These are phyloP conservation scores for Drosophila vallismaia DNA, from an alignment of 2,888 invertebrate species.

Conservation along the genomic window DNA sequence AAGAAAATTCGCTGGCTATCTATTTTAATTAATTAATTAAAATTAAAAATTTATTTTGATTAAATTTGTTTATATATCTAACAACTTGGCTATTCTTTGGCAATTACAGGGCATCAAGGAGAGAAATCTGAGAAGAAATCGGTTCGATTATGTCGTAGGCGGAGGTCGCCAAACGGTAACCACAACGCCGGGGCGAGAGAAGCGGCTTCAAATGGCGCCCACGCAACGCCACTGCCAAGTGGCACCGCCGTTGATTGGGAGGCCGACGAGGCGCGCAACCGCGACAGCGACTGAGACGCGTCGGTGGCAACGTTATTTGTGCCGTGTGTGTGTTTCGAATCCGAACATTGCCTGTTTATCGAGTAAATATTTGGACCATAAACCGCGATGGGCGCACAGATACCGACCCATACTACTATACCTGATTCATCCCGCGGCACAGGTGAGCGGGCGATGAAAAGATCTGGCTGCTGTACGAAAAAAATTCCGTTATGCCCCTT, in stretches of 20 bases:
- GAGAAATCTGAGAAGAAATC: slow-evolving; percentile 37
- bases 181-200: slow-evolving; percentile 20
- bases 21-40: no score
- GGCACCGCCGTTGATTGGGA: slow-evolving; percentile 33
- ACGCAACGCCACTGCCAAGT: slow-evolving; percentile 47
- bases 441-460: slow-evolving; percentile 5
- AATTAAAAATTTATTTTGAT: no score
- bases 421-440: neutral
- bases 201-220: slow-evolving; percentile 55
- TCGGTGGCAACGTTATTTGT: slow-evolving; percentile 23
- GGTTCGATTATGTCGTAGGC: slow-evolving; percentile 68
- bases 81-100: no score
- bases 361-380: slow-evolving; percentile 65
- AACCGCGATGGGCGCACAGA: slow-evolving; percentile 1
- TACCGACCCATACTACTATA: neutral
- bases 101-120: no score
- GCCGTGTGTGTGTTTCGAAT: slow-evolving; percentile 14
- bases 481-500: slow-evolving; percentile 31
- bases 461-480: slow-evolving; percentile 5
- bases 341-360: slow-evolving; percentile 66
- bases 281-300: slow-evolving; percentile 54
- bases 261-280: slow-evolving; percentile 67
- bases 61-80: no score
- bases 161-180: slow-evolving; percentile 44
- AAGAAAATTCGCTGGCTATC: no score